These are phyloP conservation scores for Schizaphis graminum DNA, from an alignment of 2,888 invertebrate species.

Conservation along the genomic window DNA sequence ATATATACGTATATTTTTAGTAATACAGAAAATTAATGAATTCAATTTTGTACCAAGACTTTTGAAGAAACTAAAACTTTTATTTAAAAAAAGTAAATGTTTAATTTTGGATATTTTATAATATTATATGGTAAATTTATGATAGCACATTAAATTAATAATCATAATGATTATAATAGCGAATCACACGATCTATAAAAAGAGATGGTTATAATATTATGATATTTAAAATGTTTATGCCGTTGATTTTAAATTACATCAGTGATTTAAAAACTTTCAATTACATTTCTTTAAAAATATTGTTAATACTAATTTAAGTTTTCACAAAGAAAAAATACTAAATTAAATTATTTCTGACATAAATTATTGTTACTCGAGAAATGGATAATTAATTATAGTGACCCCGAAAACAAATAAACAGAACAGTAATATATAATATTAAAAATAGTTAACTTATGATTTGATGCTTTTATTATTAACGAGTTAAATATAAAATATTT, in stretches of 20 bases:
- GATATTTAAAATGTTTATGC: conserved; percentile 1
- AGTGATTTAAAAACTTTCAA: conserved; percentile 30
- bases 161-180: neutral
- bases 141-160: neutral
- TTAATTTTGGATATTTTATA: neutral
- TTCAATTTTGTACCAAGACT: neutral
- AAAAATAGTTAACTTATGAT: neutral
- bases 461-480: neutral
- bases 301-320: conserved; percentile 17
- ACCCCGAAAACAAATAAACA: conserved; percentile 23
- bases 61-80: neutral
- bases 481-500: neutral
- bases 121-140: neutral
- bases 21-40: neutral
- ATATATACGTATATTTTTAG: neutral
- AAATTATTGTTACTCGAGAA: neutral
- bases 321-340: conserved; percentile 20
- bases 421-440: conserved; percentile 3
- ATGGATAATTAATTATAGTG: neutral
- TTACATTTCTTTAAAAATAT: conserved; percentile 38
- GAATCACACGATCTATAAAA: neutral
- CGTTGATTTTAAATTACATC: conserved; percentile 10
- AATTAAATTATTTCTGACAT: conserved; percentile 23
- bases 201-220: neutral
- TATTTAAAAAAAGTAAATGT: conserved; percentile 24